Base-by-base conservation (phyloP, 1,140 invertebrate genomes). In the Drosophila subobscura region DNA sequence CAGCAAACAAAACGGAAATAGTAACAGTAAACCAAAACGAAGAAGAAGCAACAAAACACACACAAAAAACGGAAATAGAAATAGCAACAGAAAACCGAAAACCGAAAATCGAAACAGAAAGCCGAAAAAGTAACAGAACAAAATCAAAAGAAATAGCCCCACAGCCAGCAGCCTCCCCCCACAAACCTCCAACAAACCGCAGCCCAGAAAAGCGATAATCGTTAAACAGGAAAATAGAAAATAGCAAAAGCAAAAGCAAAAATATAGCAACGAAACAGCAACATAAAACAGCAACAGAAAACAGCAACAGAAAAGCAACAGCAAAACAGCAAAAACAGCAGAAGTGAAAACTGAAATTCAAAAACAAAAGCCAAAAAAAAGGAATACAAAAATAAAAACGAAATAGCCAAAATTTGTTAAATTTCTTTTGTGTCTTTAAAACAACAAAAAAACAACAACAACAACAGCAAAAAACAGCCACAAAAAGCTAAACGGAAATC, bases 371-470 rank as follows among this genome's bases (percentile, higher is more conserved):
- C 67, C 81, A 77, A 14, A 27, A 73, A 71, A 81, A 66, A 42
- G 60, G 57, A 61, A 59, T 76, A 66, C 52, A 52, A 63, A 47
- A 65, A 63, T 40, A 58, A 77, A 85, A 77, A 59, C 37, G 63
- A 85, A 86, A 86, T 86, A 86, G 81, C 83, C 81, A 86, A 86
- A 77, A 86, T 86, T 86, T 86, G 81, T 86, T 86, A 86, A 86
- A 86, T 79, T 86, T 81, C 68, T 88, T 86, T 81, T 74, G 64
- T 81, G 68, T 74, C 65, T 79, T 63, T 70, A 54, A 73, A 77
- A 61, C 40, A 16, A 22, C 47, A 56, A 65, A 76, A 58, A 60
- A 64, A 37, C 22, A 45, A 56, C 54, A 73, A 53, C 16, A 8
- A 51, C 22, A 66, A 51, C 45, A 47, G 27, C 23, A 23, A 57